Evolutionary conservation across 2,888 invertebrate species (phyloP).

Genomic region (Lepidocyrtoides sp.): DNA sequence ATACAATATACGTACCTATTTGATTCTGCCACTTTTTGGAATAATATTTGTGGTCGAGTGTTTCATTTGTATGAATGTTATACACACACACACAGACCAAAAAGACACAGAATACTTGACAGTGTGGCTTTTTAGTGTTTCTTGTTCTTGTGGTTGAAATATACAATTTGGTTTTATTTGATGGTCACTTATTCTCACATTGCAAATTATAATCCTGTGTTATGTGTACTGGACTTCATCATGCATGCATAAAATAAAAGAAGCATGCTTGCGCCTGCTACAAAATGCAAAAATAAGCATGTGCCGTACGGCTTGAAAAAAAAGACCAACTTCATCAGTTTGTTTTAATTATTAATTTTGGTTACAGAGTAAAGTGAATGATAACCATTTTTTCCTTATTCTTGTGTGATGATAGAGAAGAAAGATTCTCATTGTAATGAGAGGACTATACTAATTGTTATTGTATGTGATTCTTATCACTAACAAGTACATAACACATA

Average conservation of each 20-base stretch:
- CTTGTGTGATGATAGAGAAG: constrained; percentile 47
- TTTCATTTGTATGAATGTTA: background rate
- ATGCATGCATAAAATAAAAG: constrained; percentile 54
- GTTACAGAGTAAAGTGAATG: constrained; percentile 52
- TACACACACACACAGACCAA: constrained; percentile 2
- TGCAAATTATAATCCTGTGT: constrained; percentile 17
- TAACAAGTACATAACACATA: background rate
- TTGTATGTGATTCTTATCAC: constrained; percentile 56
- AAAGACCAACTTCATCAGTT: constrained; percentile 3
- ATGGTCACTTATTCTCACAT: constrained; percentile 62
- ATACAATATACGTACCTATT: too few species aligned
- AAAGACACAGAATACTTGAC: constrained; percentile 61
- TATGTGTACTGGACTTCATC: constrained; percentile 61
- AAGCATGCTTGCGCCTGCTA: background rate
- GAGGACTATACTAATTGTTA: constrained; percentile 32
- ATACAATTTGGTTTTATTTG: constrained; percentile 51
- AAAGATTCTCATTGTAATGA: background rate
- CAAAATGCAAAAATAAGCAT: constrained; percentile 20
- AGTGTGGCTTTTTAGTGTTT: constrained; percentile 67
- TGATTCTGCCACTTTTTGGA: constrained; percentile 33
- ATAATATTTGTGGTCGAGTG: constrained; percentile 37
- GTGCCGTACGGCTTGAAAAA: constrained; percentile 45
- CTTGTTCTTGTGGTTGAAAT: constrained; percentile 64
- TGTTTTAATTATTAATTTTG: constrained; percentile 56
- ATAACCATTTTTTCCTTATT: constrained; percentile 55